phyloP scores from a whole-genome alignment of 2,113 vertebrate genomes.

The Diadophis punctatus region DNA sequence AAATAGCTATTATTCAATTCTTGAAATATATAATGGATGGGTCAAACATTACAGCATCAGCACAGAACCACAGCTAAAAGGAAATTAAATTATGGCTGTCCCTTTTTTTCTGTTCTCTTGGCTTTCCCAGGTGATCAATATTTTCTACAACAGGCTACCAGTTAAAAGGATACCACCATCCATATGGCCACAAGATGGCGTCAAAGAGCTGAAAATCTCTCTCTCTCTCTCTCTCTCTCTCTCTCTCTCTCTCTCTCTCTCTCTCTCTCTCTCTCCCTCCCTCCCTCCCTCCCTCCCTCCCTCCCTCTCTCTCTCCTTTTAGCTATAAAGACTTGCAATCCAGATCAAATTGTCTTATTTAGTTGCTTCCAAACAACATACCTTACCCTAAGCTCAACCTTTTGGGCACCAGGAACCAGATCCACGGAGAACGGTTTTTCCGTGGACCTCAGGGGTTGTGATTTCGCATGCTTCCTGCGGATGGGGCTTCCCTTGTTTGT shows the following conservation, averaged over 20 bases:
- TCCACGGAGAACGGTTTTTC: no score
- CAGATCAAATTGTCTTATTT: neutral
- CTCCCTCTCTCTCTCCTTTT: no score
- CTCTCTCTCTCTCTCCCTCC: no score
- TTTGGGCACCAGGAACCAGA: no score
- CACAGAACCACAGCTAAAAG: neutral
- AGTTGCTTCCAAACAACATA: neutral
- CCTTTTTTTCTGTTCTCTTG: neutral
- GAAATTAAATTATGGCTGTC: neutral
- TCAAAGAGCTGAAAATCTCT: neutral
- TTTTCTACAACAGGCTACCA: neutral
- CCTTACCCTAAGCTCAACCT: neutral
- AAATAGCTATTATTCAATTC: neutral
- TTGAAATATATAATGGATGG: neutral
- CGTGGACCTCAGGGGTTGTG: no score
- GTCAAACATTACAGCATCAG: neutral
- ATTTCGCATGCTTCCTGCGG: no score
- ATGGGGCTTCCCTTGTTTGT: no score
- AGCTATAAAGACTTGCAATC: neutral
- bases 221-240: no score
- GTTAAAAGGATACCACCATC: neutral
- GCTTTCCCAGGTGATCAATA: neutral
- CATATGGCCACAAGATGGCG: neutral
- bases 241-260: no score
- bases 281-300: no score